A percentile compares a stretch with the other conserved stretches of the same genome.
Conservation (phyloP, 2,888 invertebrate genomes). For the Spodoptera littoralis region DNA sequence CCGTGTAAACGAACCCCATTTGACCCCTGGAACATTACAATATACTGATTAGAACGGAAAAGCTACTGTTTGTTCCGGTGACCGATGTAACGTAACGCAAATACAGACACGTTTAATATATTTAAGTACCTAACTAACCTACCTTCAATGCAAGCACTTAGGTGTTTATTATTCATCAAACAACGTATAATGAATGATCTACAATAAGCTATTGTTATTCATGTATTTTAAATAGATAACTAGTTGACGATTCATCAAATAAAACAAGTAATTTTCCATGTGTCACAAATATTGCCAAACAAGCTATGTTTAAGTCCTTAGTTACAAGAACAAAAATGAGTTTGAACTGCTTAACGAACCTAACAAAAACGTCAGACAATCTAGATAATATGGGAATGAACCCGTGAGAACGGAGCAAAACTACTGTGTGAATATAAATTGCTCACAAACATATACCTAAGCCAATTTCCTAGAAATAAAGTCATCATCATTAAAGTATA, state of each 20-base stretch:
- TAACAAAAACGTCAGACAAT: slow-evolving; percentile 29
- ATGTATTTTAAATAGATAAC: slow-evolving; percentile 3
- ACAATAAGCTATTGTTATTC: slow-evolving; percentile 32
- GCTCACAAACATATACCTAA: slow-evolving; percentile 24
- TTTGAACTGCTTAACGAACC: slow-evolving; percentile 19
- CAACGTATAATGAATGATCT: slow-evolving; percentile 9
- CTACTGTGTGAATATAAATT: slow-evolving; percentile 38
- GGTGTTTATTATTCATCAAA: slow-evolving; percentile 32
- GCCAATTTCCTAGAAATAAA: slow-evolving; percentile 15
- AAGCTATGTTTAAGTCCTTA: neutral
- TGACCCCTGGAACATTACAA: slow-evolving; percentile 61
- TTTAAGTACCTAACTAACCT: neutral
- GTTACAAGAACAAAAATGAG: neutral
- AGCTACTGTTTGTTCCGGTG: slow-evolving; percentile 36
- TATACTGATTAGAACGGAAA: slow-evolving; percentile 36
- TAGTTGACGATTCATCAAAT: neutral
- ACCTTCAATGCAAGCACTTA: slow-evolving; percentile 3
- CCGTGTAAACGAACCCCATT: slow-evolving; percentile 72
- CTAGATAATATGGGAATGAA: slow-evolving; percentile 52
- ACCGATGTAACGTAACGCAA: slow-evolving; percentile 19
- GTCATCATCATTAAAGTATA: neutral
- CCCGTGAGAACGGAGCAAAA: slow-evolving; percentile 52
- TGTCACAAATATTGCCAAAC: neutral
- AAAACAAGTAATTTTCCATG: slow-evolving; percentile 5
- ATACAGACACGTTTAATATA: slow-evolving; percentile 9